A percentile compares a stretch with the other conserved stretches of the same genome.
Conservation (phyloP, 2,797 vertebrate genomes). For the Poeciliopsis paucimaculata region DNA sequence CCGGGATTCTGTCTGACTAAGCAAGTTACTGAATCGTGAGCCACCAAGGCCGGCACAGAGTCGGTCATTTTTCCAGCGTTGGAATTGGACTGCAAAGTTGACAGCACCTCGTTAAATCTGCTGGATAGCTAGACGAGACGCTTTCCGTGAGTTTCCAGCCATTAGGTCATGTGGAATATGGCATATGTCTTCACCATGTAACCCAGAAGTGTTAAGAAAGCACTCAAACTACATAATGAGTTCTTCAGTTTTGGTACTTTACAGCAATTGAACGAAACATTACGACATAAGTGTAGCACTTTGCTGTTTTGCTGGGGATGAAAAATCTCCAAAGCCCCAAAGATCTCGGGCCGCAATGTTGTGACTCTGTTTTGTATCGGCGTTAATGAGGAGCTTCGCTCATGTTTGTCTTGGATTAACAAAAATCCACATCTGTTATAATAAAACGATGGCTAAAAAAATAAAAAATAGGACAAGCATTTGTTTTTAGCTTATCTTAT, state of each 20-base stretch:
- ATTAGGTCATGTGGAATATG: conserved; percentile 3
- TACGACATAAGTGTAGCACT: neutral
- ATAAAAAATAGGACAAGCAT: neutral
- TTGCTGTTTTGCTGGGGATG: neutral
- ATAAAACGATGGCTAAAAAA: neutral
- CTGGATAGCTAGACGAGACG: neutral
- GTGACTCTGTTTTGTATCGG: neutral
- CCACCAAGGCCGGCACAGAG: neutral
- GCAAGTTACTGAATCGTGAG: neutral
- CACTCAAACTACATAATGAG: neutral
- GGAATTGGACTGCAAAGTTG: neutral
- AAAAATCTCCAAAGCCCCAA: neutral
- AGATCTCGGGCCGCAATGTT: neutral
- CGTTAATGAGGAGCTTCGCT: neutral
- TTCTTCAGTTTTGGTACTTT: neutral
- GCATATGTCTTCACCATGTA: conserved; percentile 1
- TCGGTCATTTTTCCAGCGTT: neutral
- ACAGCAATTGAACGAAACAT: neutral
- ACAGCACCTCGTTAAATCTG: neutral
- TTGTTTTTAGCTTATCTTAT: neutral
- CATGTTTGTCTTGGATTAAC: neutral
- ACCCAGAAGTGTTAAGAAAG: conserved; percentile 4
- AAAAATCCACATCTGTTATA: neutral
- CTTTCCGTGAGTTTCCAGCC: neutral
- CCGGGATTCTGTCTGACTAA: neutral